Evolutionary conservation across 1,140 invertebrate genomes (phyloP).

Genomic region (Formica selysi): DNA sequence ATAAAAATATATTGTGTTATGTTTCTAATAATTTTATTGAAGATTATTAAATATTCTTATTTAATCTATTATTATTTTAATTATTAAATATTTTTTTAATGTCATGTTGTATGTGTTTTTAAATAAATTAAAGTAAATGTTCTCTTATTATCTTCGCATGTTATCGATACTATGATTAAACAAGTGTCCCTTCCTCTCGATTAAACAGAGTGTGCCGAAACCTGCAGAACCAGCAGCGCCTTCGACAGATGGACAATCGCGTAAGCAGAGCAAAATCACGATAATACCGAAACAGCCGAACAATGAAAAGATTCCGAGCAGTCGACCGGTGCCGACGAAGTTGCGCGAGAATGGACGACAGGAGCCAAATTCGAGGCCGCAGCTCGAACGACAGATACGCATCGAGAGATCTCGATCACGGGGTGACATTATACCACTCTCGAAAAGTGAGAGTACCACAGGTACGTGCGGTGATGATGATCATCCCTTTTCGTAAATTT

Average conservation of each 20-base stretch:
- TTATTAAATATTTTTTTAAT: constrained; percentile 6
- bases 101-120: not conserved
- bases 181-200: not conserved
- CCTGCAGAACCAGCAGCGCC: constrained; percentile 78
- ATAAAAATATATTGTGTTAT: too few relatives aligned
- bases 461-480: constrained; percentile 72
- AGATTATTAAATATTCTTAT: too few relatives aligned
- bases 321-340: constrained; percentile 78
- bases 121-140: not conserved
- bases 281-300: constrained; percentile 84
- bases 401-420: constrained; percentile 84
- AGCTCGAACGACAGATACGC: constrained; percentile 84
- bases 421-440: constrained; percentile 81
- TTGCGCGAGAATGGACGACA: constrained; percentile 83
- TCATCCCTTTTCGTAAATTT: not conserved
- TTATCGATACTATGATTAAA: not conserved
- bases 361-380: constrained; percentile 82
- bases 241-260: constrained; percentile 60
- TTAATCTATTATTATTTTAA: too few relatives aligned
- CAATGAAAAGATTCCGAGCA: constrained; percentile 79
- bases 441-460: constrained; percentile 85
- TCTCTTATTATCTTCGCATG: not conserved
- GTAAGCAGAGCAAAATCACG: constrained; percentile 86
- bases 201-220: constrained; percentile 83
- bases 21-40: too few relatives aligned